Evolutionary conservation across 2,113 vertebrate species (phyloP).

Genomic region (Physeter macrocephalus): DNA sequence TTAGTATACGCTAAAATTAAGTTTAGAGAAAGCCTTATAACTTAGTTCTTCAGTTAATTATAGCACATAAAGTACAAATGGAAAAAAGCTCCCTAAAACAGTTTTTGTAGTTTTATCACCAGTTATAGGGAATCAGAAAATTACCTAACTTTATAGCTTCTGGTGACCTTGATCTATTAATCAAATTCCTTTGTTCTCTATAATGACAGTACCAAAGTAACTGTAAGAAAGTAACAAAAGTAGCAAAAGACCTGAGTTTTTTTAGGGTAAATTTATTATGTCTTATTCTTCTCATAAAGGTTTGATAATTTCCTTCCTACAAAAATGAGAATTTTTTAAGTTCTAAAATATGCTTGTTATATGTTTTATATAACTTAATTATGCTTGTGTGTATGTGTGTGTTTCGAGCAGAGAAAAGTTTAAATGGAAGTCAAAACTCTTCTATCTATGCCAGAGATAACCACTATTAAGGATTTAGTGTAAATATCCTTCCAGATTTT

Average conservation of each 20-base stretch:
- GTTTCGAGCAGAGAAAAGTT: background rate
- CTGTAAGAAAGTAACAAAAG: background rate
- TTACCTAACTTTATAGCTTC: background rate
- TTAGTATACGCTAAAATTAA: conserved; percentile 14
- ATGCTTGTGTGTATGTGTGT: background rate
- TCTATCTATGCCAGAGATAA: background rate
- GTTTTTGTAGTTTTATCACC: conserved; percentile 31
- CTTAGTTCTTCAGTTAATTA: background rate
- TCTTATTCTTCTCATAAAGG: conserved; percentile 11
- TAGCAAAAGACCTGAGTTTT: background rate
- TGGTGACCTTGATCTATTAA: background rate
- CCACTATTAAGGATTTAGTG: background rate
- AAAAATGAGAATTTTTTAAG: background rate
- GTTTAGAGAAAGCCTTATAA: conserved; percentile 13
- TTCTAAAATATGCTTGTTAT: background rate
- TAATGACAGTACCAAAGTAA: background rate
- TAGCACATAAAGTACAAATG: background rate
- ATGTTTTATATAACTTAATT: conserved; percentile 20
- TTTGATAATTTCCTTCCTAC: background rate
- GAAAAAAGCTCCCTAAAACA: background rate
- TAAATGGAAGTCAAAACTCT: conserved; percentile 8
- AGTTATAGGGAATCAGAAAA: background rate
- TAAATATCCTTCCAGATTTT: conserved; percentile 32
- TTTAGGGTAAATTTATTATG: background rate
- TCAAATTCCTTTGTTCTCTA: background rate